Percentiles rank a stretch among this genome's conserved stretches.
Conservation (phyloP, 2,888 invertebrate genomes). For the Netelia fuscicornis region DNA sequence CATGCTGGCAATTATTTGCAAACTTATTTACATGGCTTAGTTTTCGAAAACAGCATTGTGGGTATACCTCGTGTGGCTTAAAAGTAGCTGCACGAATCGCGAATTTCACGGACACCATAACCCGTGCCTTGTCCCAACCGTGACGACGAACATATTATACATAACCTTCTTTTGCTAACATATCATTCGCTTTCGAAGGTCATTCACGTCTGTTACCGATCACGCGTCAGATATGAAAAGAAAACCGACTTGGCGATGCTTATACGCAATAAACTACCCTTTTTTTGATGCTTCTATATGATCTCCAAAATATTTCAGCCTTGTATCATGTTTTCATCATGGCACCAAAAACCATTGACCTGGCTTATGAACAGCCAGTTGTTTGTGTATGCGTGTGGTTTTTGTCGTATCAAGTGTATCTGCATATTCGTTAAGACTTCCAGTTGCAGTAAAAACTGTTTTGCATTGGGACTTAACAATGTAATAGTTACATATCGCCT, state of each 20-base stretch:
- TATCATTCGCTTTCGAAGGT: constrained; percentile 72
- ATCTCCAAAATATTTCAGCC: neutral
- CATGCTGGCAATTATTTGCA: neutral
- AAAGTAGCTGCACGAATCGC: neutral
- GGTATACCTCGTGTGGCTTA: neutral
- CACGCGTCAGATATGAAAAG: neutral
- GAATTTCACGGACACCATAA: constrained; percentile 36
- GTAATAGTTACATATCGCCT: neutral
- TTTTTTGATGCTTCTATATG: neutral
- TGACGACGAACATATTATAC: constrained; percentile 71
- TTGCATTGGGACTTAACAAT: neutral
- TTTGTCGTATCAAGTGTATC: constrained; percentile 22
- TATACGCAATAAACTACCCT: neutral
- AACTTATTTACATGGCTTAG: neutral
- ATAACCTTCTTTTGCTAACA: constrained; percentile 76
- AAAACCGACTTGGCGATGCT: neutral
- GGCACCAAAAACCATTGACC: constrained; percentile 11
- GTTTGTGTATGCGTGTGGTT: neutral
- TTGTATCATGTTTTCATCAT: neutral
- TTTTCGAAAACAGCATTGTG: neutral
- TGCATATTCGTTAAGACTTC: neutral
- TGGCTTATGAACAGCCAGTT: neutral
- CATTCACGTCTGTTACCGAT: constrained; percentile 74
- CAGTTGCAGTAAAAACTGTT: constrained; percentile 18
- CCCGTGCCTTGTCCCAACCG: constrained; percentile 47